Base-by-base conservation (phyloP, 2,888 invertebrate species). In the Acanthococcus lagerstroemiae region DNA sequence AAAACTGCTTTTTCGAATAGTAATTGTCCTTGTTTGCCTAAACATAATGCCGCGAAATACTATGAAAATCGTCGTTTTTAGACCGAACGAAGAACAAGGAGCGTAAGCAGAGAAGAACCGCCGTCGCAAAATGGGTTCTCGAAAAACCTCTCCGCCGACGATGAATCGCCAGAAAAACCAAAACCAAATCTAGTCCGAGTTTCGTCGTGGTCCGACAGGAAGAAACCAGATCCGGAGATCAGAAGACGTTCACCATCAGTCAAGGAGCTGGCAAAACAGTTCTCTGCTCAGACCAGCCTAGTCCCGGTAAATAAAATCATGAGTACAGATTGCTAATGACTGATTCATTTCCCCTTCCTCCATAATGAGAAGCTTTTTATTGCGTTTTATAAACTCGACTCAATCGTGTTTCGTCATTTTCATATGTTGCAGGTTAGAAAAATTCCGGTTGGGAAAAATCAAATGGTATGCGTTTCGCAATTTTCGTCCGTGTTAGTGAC, bases 191-290 rank as follows among this genome's bases (percentile, higher is more conserved):
- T 69, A 21, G 69, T 69, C 2, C 55, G 58, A 21, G 55, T 69
- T 24, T 63, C 57, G 30, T 67, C 69, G 17, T 69, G 69, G 69
- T 65, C 67, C 26, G 69, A 69, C 50, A n/a, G 58, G 15, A 50
- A 50, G 61, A 44, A 58, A 26, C 48, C 61, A 22, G 37, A 67
- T 30, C 76, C 79, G 57, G 76, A 77, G 56, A 76, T 83, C 55
- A 79, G 84, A 68, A 75, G 80, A 30, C 61, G 61, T 17, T 75
- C 87, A 76, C 87, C 87, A 19, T 87, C 86, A 69, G 88, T 88
- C 0, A 86, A 83, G 74, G 84, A 83, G 71, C 77, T 88, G 71
- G 85, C 85, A 0, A 70, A 71, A 68, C 70, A 71, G 45, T 71
- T 71, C 55, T 68, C 70, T 1, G 46, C 21, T 44, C 45, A 17